Evolutionary conservation across 2,888 invertebrate genomes (phyloP).

Genomic region (Hypselothyrea guttata): DNA sequence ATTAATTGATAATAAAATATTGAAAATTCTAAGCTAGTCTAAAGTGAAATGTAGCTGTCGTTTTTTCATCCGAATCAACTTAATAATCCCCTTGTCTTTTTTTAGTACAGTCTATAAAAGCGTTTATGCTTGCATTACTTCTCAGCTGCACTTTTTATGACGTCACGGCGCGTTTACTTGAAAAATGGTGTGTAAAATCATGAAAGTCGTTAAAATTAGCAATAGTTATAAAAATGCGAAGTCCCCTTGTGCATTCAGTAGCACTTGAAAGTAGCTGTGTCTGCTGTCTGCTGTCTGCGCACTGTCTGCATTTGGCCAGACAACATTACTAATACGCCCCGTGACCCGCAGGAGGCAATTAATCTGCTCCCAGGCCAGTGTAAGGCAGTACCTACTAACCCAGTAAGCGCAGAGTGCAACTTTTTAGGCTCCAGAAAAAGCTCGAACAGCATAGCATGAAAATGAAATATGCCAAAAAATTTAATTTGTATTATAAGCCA

Average conservation of each 20-base stretch:
- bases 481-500: slow-evolving; percentile 71
- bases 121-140: neutral
- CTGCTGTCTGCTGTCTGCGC: neutral
- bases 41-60: no score
- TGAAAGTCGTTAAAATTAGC: slow-evolving; percentile 69
- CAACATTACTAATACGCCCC: slow-evolving; percentile 34
- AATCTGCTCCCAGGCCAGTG: no score
- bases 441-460: slow-evolving; percentile 21
- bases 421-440: slow-evolving; percentile 40
- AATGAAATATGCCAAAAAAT: slow-evolving; percentile 72
- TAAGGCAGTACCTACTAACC: slow-evolving; percentile 61
- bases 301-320: neutral
- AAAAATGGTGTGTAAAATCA: slow-evolving; percentile 76
- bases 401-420: slow-evolving; percentile 36
- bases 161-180: slow-evolving; percentile 72
- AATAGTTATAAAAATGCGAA: slow-evolving; percentile 53
- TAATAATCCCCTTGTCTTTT: neutral
- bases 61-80: neutral
- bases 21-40: no score
- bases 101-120: neutral
- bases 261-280: no score
- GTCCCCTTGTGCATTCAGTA: no score
- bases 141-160: slow-evolving; percentile 46
- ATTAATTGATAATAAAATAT: no score
- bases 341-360: slow-evolving; percentile 26